Percentiles rank a stretch among this genome's conserved stretches.
These are phyloP conservation scores for Leucophenga maculata DNA, from an alignment of 2,888 invertebrate species.

Conservation along the genomic window DNA sequence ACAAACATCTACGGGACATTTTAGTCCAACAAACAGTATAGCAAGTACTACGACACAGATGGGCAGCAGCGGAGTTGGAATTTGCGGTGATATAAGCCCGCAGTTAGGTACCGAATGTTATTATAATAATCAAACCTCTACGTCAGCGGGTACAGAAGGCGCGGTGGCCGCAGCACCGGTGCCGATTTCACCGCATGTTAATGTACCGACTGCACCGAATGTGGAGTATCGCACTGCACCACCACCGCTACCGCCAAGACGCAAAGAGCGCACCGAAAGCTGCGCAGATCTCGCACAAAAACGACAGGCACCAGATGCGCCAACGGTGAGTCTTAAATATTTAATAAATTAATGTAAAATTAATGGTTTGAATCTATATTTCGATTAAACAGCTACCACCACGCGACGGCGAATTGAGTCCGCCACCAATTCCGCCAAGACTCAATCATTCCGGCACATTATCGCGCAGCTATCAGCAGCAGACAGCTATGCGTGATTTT, in stretches of 20 bases:
- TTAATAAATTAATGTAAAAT: no score
- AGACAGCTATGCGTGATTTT: slow-evolving; percentile 59
- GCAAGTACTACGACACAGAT: slow-evolving; percentile 48
- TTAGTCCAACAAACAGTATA: slow-evolving; percentile 60
- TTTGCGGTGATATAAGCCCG: slow-evolving; percentile 52
- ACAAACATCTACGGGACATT: slow-evolving; percentile 45
- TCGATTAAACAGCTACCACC: slow-evolving; percentile 75
- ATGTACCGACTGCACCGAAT: slow-evolving; percentile 68
- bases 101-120: slow-evolving; percentile 53
- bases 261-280: slow-evolving; percentile 68
- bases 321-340: slow-evolving; percentile 67
- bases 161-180: slow-evolving; percentile 51
- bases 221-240: slow-evolving; percentile 67
- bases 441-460: slow-evolving; percentile 57
- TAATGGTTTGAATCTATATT: not conserved
- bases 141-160: slow-evolving; percentile 32
- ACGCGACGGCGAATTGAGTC: slow-evolving; percentile 79
- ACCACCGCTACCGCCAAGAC: slow-evolving; percentile 70
- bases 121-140: slow-evolving; percentile 42
- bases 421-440: slow-evolving; percentile 80
- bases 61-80: slow-evolving; percentile 21
- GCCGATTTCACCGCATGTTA: slow-evolving; percentile 72
- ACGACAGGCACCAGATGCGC: slow-evolving; percentile 79
- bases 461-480: slow-evolving; percentile 51
- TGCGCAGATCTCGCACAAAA: slow-evolving; percentile 70